Evolutionary conservation across 1,140 invertebrate genomes (phyloP), one percentile per base, ranked within the genome.

Genomic region (Dreissena polymorpha): DNA sequence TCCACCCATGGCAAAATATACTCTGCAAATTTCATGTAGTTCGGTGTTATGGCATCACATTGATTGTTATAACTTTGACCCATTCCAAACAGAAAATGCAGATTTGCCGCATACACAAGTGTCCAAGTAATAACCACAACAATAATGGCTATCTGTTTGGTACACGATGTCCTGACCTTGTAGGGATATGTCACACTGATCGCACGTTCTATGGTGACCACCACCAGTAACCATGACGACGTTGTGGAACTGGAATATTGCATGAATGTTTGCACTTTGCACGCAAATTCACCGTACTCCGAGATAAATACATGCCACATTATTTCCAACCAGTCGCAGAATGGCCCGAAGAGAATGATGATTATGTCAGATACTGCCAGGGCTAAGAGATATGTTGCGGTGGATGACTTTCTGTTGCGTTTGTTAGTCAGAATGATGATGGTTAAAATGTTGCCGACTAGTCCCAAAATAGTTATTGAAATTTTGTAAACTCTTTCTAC

Each of bases 281-380:
- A 88, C 10, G 80, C 55, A 49, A 65, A 64, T 70, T 63, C 68
- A 49, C 76, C 57, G 29, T 74, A 69, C 3, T 75, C 39, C 53
- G 23, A 18, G 5, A 83, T 21, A 39, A 85, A 77, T 16, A 78
- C 77, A 50, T 83, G 71, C 14, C 50, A 77, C 57, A 85, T 78
- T n/a, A 71, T 63, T 25, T 82, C 71, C 2, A 83, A 12, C 85
- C 85, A 86, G 50, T 83, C 50, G n/a, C 65, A 80, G 5, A 88
- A 67, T 27, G 74, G 75, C 10, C 82, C 84, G 29, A 84, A 70
- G n/a, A 87, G 50, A 7, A 89, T 68, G 18, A 88, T 83, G 60
- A 86, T 53, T 18, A 76, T 88, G 64, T 89, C 88, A 0, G 86
- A 80, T 18, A 89, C 57, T 0, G 88, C 88, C n/a, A 89, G 78